These are phyloP conservation scores for Columba janthina DNA, from an alignment of 2,113 vertebrate species.

Conservation along the genomic window DNA sequence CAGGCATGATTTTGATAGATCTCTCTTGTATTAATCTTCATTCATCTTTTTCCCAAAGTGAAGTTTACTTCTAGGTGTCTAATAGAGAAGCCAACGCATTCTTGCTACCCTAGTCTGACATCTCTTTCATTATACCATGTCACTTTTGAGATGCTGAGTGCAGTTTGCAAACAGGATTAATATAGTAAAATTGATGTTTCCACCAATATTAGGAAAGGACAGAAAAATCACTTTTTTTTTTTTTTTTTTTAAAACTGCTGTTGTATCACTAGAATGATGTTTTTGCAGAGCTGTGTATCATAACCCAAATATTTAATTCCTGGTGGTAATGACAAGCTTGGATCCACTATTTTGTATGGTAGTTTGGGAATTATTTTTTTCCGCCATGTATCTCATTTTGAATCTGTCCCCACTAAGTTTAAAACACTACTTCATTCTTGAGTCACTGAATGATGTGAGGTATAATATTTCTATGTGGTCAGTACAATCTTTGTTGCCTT, in stretches of 20 bases:
- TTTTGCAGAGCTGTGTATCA: not conserved
- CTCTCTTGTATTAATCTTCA: not conserved
- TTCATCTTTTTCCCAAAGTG: not conserved
- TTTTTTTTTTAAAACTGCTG: not conserved
- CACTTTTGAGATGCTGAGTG: not conserved
- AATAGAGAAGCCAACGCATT: not conserved
- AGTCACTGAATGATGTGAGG: not conserved
- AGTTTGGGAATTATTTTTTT: not conserved
- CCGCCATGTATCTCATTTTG: fast-evolving
- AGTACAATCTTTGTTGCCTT: not conserved
- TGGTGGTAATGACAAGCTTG: not conserved
- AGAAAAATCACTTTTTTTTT: not conserved
- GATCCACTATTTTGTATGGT: not conserved
- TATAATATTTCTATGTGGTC: not conserved
- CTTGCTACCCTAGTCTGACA: not conserved
- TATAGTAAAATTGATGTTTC: not conserved
- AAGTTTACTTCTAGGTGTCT: not conserved
- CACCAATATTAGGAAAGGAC: not conserved
- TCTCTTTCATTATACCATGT: not conserved
- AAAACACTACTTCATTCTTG: not conserved
- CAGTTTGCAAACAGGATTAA: not conserved
- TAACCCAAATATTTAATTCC: not conserved
- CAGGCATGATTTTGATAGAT: not conserved
- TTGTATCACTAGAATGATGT: not conserved
- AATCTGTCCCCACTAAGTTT: not conserved